Evolutionary conservation across 2,113 vertebrate species (phyloP).

Genomic region (Paradisaea rubra): DNA sequence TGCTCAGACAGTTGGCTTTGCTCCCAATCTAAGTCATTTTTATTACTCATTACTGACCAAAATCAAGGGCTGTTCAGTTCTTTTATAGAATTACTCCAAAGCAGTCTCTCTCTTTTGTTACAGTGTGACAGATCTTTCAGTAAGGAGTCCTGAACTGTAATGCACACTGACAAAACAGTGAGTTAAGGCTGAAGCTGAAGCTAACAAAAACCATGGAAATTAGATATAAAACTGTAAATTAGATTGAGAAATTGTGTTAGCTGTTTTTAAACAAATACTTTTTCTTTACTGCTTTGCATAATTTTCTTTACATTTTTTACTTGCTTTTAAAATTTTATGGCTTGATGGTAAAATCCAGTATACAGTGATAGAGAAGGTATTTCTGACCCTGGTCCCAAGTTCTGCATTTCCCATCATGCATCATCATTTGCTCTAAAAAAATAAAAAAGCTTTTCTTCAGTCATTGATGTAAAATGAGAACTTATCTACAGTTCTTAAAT

Average conservation of each 20-base stretch:
- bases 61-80: slow-evolving; percentile 12
- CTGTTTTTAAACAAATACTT: not conserved
- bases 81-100: not conserved
- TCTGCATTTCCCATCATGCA: not conserved
- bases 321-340: not conserved
- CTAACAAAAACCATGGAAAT: not conserved
- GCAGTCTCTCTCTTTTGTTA: not conserved
- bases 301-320: not conserved
- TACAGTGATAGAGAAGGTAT: not conserved
- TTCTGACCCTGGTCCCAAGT: not conserved
- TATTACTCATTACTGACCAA: slow-evolving; percentile 3
- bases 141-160: not conserved
- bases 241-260: not conserved
- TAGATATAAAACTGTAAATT: not conserved
- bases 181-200: not conserved
- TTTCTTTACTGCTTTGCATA: not conserved
- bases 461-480: not conserved
- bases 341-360: not conserved
- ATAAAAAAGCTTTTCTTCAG: not conserved
- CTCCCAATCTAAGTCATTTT: not conserved
- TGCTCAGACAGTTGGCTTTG: not conserved
- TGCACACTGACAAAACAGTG: not conserved
- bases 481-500: not conserved
- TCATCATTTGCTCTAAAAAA: not conserved
- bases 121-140: not conserved